Conservation (phyloP, 1,140 invertebrate genomes). For the Drosophila paulistorum region DNA sequence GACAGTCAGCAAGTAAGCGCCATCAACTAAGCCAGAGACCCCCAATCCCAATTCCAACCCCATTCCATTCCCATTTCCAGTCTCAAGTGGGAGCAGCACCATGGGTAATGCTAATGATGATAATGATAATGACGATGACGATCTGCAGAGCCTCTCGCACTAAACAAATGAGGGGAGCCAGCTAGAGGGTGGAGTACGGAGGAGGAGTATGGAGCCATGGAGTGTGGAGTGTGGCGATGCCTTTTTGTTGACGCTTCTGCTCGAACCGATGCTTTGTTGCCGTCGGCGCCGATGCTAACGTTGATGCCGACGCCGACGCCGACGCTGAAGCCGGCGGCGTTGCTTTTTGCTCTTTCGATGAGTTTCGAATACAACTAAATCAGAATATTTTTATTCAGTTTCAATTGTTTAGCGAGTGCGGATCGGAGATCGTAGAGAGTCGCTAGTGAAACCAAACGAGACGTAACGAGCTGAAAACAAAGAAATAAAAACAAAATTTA, state of each 20-base stretch:
- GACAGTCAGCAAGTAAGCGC: conserved; percentile 13
- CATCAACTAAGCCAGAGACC: neutral
- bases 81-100: conserved; percentile 49
- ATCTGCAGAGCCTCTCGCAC: conserved; percentile 61
- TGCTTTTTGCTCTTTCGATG: conserved; percentile 76
- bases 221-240: conserved; percentile 52
- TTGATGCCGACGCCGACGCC: conserved; percentile 42
- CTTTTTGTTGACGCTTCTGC: conserved; percentile 47
- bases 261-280: conserved; percentile 24
- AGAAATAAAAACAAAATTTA: conserved; percentile 24
- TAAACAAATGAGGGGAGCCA: neutral
- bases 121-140: conserved; percentile 63
- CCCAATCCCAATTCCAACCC: conserved; percentile 17
- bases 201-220: neutral
- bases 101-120: conserved; percentile 60
- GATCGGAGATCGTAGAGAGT: conserved; percentile 61
- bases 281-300: conserved; percentile 29
- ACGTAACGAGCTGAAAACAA: conserved; percentile 52
- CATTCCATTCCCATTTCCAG: conserved; percentile 2
- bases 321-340: conserved; percentile 41
- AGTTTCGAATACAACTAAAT: conserved; percentile 82
- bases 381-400: conserved; percentile 82
- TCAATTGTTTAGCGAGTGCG: conserved; percentile 83
- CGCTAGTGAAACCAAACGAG: conserved; percentile 41
- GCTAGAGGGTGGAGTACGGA: neutral